Evolutionary conservation across 2,113 vertebrate species (phyloP), one percentile per base, ranked within the genome.

Genomic region (Phaetusa simplex): DNA sequence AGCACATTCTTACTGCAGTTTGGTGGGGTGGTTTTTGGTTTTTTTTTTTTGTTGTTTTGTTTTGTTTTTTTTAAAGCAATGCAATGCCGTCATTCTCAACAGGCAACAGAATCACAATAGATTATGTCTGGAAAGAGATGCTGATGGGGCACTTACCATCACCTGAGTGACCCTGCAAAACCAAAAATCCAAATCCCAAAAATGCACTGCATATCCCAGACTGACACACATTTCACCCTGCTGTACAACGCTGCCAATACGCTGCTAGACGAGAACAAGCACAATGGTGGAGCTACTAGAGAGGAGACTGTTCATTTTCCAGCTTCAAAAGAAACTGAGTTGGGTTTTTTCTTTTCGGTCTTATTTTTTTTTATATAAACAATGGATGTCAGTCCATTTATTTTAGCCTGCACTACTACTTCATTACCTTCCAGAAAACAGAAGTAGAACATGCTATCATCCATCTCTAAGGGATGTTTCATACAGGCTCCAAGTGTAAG

Each of bases 41-140:
- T 19, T 9, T 14, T 34, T 34, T 21, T 8, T 59, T 30, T n/a
- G 23, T 50, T 19, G 45, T 38, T 78, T 32, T 19, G 45, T 38
- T 78, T 32, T 34, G 45, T 26, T 38, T 13, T 14, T 34, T 36
- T 29, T 3, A 40, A 42, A 22, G 40, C 55, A n/a, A 27, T 5
- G 43, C 29, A 22, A 17, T 30, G 72, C 43, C 1, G 3, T 53
- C 38, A 53, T 12, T 24, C 27, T 18, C 23, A 55, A 55, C 1
- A 47, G 47, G 65, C 42, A 36, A 16, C 1, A 1, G 65, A 12
- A 34, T 9, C 70, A 13, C 16, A 19, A 20, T 1, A 3, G 42
- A 5, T 2, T 0, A n/a, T 0, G 30, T 1, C 18, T 50, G n/a
- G n/a, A 27, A 14, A 26, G 15, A 27, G 23, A 47, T 10, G 20